Base-by-base conservation (phyloP, 1,140 invertebrate genomes). In the Steinernema feltiae region DNA sequence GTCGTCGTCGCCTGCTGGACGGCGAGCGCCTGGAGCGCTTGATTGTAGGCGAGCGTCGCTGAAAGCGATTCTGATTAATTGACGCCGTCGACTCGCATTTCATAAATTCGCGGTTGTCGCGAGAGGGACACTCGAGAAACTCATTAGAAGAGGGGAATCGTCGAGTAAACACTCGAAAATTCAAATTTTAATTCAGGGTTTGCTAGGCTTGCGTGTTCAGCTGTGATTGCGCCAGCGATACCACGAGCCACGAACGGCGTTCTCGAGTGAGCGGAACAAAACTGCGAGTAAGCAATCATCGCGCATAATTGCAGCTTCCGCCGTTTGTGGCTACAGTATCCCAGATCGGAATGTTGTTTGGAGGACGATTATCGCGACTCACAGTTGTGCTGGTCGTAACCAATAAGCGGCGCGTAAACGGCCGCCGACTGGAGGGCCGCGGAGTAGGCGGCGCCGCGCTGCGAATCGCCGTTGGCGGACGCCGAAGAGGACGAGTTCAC, bases 41-140 rank as follows among this genome's bases (percentile, higher is more conserved):
- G 93, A 87, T 93, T 92, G 90, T 95, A 95, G 87, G 94, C 92
- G 88, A 93, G 92, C 87, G 94, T 93, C 89, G 93, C 93, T 92
- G 92, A 63, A 63, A 63, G 53, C 2, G 24, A 17, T 21, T 3
- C 24, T 7, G 35, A 41, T 41, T 90, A 90, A 90, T 91, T 88
- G 73, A 76, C n/a, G 74, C 77, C 12, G 30, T 29, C 30, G 71
- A 69, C 18, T 1, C 69, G 29, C 18, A 48, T n/a, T n/a, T n/a
- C n/a, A n/a, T n/a, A 41, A 41, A 41, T 41, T 41, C 7, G 35
- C 7, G 7, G 35, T n/a, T n/a, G n/a, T n/a, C n/a, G n/a, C n/a
- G 18, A 41, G 35, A 41, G 35, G 18, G 35, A 41, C 35, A 7
- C 35, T 41, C 35, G 35, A 41, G 35, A 41, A 41, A 41, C 18